phyloP scores from a whole-genome alignment of 2,888 invertebrate genomes.

The Octonoba sinensis region DNA sequence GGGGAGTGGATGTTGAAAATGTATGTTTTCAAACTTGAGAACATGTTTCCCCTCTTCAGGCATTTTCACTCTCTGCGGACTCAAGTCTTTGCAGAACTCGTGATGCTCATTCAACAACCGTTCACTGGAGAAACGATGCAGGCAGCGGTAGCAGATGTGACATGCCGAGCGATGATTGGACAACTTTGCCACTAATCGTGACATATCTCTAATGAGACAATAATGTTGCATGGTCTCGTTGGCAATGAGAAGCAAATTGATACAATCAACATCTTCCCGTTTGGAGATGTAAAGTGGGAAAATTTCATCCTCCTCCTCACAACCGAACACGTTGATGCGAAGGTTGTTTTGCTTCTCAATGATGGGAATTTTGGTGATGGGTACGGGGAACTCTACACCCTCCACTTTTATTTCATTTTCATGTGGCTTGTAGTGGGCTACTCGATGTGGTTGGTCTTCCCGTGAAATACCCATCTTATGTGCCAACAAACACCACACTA shows the following conservation, averaged over 20 bases:
- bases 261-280: not conserved
- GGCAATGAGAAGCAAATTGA: not conserved
- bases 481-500: too few relatives aligned
- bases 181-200: not conserved
- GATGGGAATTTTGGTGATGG: too few relatives aligned
- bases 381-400: too few relatives aligned
- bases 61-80: not conserved
- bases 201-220: not conserved
- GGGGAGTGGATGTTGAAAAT: not conserved
- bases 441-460: too few relatives aligned
- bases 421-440: too few relatives aligned
- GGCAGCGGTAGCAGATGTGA: not conserved
- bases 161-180: not conserved
- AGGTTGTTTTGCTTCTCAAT: too few relatives aligned
- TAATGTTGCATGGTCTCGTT: not conserved
- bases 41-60: not conserved
- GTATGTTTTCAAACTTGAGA: too few relatives aligned
- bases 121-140: constrained; percentile 12
- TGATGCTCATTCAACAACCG: not conserved
- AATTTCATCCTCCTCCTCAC: not conserved
- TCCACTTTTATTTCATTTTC: too few relatives aligned
- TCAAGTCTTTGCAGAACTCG: not conserved
- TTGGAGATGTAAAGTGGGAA: constrained; percentile 1
- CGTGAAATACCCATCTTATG: too few relatives aligned
- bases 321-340: too few relatives aligned